Evolutionary conservation across 1,140 invertebrate genomes (phyloP).

Genomic region (Papilio polytes): DNA sequence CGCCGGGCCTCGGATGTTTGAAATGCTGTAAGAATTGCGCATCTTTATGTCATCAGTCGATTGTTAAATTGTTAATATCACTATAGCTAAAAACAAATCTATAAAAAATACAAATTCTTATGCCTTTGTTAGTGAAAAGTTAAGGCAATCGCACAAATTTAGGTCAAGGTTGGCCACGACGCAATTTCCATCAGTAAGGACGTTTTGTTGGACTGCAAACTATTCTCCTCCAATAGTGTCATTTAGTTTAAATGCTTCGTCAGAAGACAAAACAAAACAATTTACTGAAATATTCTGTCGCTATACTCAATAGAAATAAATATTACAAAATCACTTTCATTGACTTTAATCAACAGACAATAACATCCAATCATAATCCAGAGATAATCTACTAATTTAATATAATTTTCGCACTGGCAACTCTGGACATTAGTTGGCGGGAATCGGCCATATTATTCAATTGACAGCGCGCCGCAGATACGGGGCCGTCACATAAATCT

Average conservation of each 20-base stretch:
- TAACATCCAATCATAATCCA: constrained; percentile 13
- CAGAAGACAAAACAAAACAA: background rate
- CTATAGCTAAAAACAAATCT: background rate
- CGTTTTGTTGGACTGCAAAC: background rate
- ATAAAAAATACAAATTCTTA: background rate
- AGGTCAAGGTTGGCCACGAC: background rate
- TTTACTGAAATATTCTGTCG: background rate
- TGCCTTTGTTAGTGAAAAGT: background rate
- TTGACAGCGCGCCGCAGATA: constrained; percentile 44
- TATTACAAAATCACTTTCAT: background rate
- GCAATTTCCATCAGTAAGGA: background rate
- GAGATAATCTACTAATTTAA: constrained; percentile 21
- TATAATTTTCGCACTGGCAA: constrained; percentile 23
- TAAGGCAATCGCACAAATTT: background rate
- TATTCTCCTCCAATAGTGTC: background rate
- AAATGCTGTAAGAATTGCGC: constrained; percentile 22
- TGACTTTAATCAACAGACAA: background rate
- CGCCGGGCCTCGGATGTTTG: background rate
- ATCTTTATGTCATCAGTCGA: constrained; percentile 5
- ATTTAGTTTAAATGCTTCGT: background rate
- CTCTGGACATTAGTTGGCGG: background rate
- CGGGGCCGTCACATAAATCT: constrained; percentile 58
- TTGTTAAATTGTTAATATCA: background rate
- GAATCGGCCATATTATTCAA: constrained; percentile 50
- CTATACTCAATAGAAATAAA: background rate